Evolutionary conservation across 2,888 invertebrate genomes (phyloP).

Genomic region (Eilema depressum): DNA sequence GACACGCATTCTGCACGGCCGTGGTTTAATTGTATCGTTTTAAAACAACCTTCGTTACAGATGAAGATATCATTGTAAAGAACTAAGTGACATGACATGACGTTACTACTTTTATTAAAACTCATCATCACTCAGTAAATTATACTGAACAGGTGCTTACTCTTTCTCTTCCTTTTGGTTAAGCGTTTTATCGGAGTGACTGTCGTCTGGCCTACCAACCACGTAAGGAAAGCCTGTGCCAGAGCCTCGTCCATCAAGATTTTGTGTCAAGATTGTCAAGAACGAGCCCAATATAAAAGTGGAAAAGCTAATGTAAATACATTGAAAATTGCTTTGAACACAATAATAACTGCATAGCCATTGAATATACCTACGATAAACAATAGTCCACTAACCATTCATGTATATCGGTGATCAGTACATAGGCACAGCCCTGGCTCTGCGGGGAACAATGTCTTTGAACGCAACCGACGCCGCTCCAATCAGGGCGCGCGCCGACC

Average conservation of each 20-base stretch:
- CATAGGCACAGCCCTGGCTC: conserved; percentile 60
- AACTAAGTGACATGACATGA: neutral
- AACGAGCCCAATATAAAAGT: too few relatives aligned
- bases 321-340: too few relatives aligned
- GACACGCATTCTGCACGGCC: conserved; percentile 16
- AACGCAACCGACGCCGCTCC: conserved; percentile 68
- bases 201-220: too few relatives aligned
- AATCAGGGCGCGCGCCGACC: conserved; percentile 73
- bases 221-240: too few relatives aligned
- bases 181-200: too few relatives aligned
- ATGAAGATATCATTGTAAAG: neutral
- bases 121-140: too few relatives aligned
- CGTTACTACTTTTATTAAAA: neutral
- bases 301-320: too few relatives aligned
- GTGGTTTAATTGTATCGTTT: conserved; percentile 26
- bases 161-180: too few relatives aligned
- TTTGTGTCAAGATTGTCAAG: too few relatives aligned
- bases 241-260: too few relatives aligned
- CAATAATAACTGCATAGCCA: neutral
- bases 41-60: neutral
- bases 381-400: conserved; percentile 49
- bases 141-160: too few relatives aligned
- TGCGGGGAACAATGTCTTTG: conserved; percentile 79
- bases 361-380: conserved; percentile 35
- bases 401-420: conserved; percentile 53